Evolutionary conservation across 2,113 vertebrate genomes (phyloP).

Genomic region (Oreochromis spilurus): DNA sequence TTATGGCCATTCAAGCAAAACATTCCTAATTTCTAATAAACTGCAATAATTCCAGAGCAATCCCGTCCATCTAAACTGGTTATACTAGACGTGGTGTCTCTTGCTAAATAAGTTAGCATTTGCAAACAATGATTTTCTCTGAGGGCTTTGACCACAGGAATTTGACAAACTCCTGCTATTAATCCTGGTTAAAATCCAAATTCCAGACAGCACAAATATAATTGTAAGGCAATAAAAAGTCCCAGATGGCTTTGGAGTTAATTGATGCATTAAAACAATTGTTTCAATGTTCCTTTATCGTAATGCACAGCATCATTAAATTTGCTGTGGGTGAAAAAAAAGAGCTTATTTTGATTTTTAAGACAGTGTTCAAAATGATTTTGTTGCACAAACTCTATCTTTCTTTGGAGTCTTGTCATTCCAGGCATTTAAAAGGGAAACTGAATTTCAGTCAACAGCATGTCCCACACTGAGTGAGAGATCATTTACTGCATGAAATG

Average conservation of each 20-base stretch:
- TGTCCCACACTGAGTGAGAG: not conserved
- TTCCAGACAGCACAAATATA: conserved; percentile 27
- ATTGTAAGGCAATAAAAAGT: conserved; percentile 35
- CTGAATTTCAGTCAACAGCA: not conserved
- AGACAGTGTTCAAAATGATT: not conserved
- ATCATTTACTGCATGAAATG: not conserved
- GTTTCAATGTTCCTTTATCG: not conserved
- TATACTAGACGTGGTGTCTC: conserved; percentile 10
- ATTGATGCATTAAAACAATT: not conserved
- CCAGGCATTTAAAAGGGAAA: not conserved
- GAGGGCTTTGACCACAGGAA: conserved; percentile 30
- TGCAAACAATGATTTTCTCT: conserved; percentile 47
- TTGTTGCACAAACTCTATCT: not conserved
- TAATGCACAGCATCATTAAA: not conserved
- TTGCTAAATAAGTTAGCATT: conserved; percentile 35
- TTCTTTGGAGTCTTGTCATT: not conserved
- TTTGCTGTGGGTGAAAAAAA: not conserved
- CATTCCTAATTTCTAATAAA: conserved; percentile 47
- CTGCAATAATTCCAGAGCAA: conserved; percentile 45
- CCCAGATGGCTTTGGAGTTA: not conserved
- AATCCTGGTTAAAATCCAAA: conserved; percentile 42
- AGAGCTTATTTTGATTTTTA: not conserved
- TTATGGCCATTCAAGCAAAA: conserved; percentile 17
- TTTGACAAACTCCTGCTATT: conserved; percentile 35
- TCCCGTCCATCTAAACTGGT: conserved; percentile 16